Evolutionary conservation across 2,888 invertebrate species (phyloP), one percentile per base, ranked within the genome.

Genomic region (Mellilla xanthometata): DNA sequence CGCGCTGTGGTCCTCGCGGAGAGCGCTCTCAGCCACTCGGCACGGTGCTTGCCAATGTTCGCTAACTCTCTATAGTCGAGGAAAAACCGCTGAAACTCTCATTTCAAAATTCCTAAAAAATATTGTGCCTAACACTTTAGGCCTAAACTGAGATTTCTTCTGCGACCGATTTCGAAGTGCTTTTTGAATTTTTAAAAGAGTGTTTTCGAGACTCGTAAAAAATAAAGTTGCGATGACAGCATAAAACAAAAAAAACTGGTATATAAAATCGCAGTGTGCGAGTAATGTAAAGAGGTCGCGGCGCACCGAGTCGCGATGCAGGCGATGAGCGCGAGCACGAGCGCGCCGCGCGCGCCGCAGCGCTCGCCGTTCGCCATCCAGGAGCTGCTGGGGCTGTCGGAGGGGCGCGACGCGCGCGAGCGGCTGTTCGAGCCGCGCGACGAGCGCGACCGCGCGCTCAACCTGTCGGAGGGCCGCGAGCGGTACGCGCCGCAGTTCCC

Each of bases 311-410:
- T n/a, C n/a, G n/a, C 36, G 39, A 88, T 87, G 88, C 87, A 87
- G 74, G 88, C 88, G 51, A 88, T 88, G 87, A 87, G 87, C 62
- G 88, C 87, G 12, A 83, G 75, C 62, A 67, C 84, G 52, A 69
- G 81, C 62, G 82, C 91, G 68, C 92, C 92, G 64, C 90, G 92
- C 49, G 93, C 95, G 91, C 95, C 95, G 66, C 95, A 96, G 82
- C 91, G 96, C 64, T 95, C 95, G 59, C 96, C 96, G 35, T 97
- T 97, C 83, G 96, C 95, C 56, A 97, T 97, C 68, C 96, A 96
- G 80, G 96, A 97, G 89, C 91, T 97, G 65, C 90, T 97, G 62
- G 96, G 97, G 4, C 91, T 96, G 38, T 92, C 93, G 29, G 93
- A 93, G 58, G 79, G 54, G 55, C 66, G 83, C 15, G 83, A 79